Evolutionary conservation across 92 coral and sea anemone species (phyloP), one percentile per base, ranked within the genome.

Genomic region (Epizoanthus scotinus): DNA sequence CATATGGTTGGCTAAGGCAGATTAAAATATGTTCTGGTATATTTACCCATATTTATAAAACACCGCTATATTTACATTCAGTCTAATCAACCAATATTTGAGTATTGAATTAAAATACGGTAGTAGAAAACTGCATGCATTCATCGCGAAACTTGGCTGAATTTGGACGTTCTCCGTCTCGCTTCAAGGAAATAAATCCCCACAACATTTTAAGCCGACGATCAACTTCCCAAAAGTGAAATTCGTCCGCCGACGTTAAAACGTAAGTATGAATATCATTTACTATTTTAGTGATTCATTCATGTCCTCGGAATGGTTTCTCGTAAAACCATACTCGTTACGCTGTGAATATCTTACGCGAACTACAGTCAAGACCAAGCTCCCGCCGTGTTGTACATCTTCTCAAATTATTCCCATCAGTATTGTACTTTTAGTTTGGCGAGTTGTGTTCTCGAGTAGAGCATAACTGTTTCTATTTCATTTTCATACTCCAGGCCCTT

Each of bases 11-110:
- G 81, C 34, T 60, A 57, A 22, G 60, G 67, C 17, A 20, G 81
- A 75, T 74, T 74, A 74, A 57, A 74, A 58, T 27, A 58, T 57
- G 36, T 74, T 58, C 66, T 58, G 80, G 58, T 72, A 34, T 75
- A 75, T 59, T 75, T 59, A 38, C 49, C 81, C 62, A 59, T 75
- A 36, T 38, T 59, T 59, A 22, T 59, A 75, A 40, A 34, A 38
- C 56, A 75, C 67, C 68, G 81, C 81, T 75, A 59, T 75, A 75
- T 75, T 59, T 58, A 59, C 68, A 59, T 58, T 59, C 31, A 38
- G 13, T 15, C 22, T 20, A 59, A 34, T 57, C 47, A 57, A 6
- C 24, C 63, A 63, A 31, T 73, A 73, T 56, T 36, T 34, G 17
- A 57, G 49, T 34, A 19, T 63, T 73, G 47, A 73, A 34, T 73